Base-by-base conservation (phyloP, 1,140 invertebrate genomes). In the Drosophila nebulosa region DNA sequence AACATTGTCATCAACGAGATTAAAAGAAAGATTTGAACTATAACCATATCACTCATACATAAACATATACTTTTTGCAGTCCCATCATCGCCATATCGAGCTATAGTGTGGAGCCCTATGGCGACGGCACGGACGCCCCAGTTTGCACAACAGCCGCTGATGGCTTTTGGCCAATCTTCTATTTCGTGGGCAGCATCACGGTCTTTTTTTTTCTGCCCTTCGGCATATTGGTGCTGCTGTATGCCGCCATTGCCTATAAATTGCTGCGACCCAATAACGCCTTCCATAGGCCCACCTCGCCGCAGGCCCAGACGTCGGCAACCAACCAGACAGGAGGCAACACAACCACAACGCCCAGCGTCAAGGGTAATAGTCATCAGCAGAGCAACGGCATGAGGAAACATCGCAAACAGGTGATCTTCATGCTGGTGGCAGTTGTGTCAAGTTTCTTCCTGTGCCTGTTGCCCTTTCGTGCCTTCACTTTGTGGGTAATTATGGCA, bases 351-450 rank as follows among this genome's bases (percentile, higher is more conserved):
- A 18, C 50, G 5, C 53, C 52, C 12, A 78, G 73, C 39, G 52
- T 59, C 18, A 90, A 88, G 32, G 78, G 89, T 55, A 85, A 63
- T 60, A 81, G 84, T 22, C 89, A 90, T 52, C 89, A 89, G 65
- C 89, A 90, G 55, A 88, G 90, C 64, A 90, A 77, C 27, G 78
- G 78, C 16, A 91, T 86, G 74, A 67, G 92, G 3, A 94, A 94
- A 69, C 95, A 95, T 71, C 93, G 95, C 39, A 96, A 95, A 78
- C 95, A 96, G 92, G 95, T 96, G 4, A 96, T 98, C 5, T 88
- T 97, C 18, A 98, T 98, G 97, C 92, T 98, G 5, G 96, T 95
- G 1, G 96, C 96, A 0, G 97, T 99, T 0, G 97, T 98, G 0
- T 89, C 96, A 14, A 96, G 96, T 16, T 98, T 98, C 92, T 98